These are phyloP conservation scores for Eupelmus urozonus DNA, from an alignment of 2,888 invertebrate genomes.

Conservation along the genomic window DNA sequence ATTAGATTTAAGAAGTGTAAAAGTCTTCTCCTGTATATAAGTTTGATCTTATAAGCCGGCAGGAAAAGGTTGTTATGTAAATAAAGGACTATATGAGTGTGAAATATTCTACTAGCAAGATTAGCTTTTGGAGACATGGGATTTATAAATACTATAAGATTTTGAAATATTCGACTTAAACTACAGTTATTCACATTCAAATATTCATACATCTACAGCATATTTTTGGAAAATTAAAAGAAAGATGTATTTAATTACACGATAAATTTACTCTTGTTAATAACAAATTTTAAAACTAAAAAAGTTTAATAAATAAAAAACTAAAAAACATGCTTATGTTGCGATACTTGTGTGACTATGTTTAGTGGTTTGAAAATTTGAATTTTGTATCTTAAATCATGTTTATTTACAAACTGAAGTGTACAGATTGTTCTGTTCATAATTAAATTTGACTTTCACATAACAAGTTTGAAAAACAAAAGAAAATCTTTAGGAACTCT, in stretches of 20 bases:
- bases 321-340: not conserved
- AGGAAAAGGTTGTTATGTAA: constrained; percentile 44
- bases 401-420: not conserved
- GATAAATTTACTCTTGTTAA: not conserved
- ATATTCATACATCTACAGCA: no score
- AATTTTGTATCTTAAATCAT: no score
- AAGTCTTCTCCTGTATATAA: constrained; percentile 22
- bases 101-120: constrained; percentile 23
- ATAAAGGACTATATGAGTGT: constrained; percentile 8
- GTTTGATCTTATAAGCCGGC: constrained; percentile 16
- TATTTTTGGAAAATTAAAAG: no score
- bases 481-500: not conserved
- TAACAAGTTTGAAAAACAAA: no score
- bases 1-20: constrained; percentile 32
- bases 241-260: no score
- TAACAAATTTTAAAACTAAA: not conserved
- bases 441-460: no score
- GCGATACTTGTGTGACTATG: no score
- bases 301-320: not conserved
- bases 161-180: not conserved
- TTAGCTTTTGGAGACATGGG: constrained; percentile 4
- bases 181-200: no score
- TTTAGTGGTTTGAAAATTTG: no score
- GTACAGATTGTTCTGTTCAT: no score
- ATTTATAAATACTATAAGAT: not conserved